These are phyloP conservation scores for Cyprinodon variegatus DNA, from an alignment of 2,113 vertebrate genomes.

Conservation along the genomic window DNA sequence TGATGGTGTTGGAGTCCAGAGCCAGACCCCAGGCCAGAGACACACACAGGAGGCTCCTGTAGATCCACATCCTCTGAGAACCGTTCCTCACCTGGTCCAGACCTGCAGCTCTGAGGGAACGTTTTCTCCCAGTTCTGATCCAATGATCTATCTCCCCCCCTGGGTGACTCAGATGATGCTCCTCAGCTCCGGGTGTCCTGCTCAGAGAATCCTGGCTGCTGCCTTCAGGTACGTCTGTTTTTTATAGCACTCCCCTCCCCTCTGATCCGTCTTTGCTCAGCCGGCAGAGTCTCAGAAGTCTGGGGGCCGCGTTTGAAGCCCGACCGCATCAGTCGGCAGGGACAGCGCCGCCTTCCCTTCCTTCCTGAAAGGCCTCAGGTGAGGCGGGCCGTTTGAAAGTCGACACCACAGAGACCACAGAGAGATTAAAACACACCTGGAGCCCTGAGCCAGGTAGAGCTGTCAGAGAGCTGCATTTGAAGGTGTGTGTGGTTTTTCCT, in stretches of 20 bases:
- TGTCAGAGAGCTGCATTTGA: constrained; percentile 15
- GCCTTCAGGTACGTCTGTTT: constrained; percentile 36
- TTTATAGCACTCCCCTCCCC: constrained; percentile 40
- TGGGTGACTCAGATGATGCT: too few species aligned
- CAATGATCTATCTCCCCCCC: too few species aligned
- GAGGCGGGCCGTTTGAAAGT: constrained; percentile 62
- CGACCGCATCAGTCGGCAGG: constrained; percentile 64
- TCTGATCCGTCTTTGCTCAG: constrained; percentile 51
- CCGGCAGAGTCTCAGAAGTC: constrained; percentile 41
- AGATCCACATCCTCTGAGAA: constrained; percentile 35
- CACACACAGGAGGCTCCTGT: constrained; percentile 47
- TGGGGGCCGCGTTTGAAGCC: constrained; percentile 55
- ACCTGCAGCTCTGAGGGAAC: too few species aligned
- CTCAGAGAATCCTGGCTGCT: constrained; percentile 20
- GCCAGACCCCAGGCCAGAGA: constrained; percentile 56
- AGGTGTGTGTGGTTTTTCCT: constrained; percentile 44
- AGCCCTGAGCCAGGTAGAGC: constrained; percentile 46
- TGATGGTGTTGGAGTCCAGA: constrained; percentile 78
- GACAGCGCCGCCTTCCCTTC: constrained; percentile 52
- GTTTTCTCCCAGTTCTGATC: background rate
- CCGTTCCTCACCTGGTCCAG: too few species aligned
- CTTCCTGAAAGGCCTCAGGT: constrained; percentile 66
- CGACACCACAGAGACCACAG: constrained; percentile 58
- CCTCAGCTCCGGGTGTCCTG: background rate
- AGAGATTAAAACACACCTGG: constrained; percentile 67